Percentiles rank a stretch among this genome's conserved stretches.
Evolutionary conservation across 2,888 invertebrate species (phyloP).

Genomic region (Emmelina monodactyla): DNA sequence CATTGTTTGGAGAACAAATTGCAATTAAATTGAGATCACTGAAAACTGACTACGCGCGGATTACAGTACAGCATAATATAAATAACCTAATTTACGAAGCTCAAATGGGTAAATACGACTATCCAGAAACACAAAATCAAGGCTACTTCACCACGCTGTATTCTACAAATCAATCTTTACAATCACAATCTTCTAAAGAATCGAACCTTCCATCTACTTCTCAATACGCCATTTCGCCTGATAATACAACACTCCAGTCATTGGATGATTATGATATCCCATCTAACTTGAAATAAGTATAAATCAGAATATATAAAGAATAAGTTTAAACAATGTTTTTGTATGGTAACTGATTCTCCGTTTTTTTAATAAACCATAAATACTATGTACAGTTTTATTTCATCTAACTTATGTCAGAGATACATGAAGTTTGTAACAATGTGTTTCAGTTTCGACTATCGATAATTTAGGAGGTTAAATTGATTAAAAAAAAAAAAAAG

Average conservation of each 20-base stretch:
- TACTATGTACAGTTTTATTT: too few species aligned
- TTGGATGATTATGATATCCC: background rate
- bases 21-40: slow-evolving; percentile 14
- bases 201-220: background rate
- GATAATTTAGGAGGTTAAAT: too few species aligned
- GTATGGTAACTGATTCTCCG: too few species aligned
- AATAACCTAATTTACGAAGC: background rate
- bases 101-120: background rate
- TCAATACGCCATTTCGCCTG: background rate
- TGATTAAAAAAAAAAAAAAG: too few species aligned
- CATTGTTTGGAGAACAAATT: slow-evolving; percentile 15
- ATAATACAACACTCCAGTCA: background rate
- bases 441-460: too few species aligned
- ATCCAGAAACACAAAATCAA: background rate
- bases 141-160: background rate
- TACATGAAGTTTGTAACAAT: too few species aligned
- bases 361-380: too few species aligned
- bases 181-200: background rate
- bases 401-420: too few species aligned
- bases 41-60: slow-evolving; percentile 16
- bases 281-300: background rate
- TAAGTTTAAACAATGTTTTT: too few species aligned
- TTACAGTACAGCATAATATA: background rate
- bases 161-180: too few species aligned
- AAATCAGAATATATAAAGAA: too few species aligned